These are phyloP conservation scores for Simalia tracyae DNA, from an alignment of 2,797 vertebrate genomes.

Conservation along the genomic window DNA sequence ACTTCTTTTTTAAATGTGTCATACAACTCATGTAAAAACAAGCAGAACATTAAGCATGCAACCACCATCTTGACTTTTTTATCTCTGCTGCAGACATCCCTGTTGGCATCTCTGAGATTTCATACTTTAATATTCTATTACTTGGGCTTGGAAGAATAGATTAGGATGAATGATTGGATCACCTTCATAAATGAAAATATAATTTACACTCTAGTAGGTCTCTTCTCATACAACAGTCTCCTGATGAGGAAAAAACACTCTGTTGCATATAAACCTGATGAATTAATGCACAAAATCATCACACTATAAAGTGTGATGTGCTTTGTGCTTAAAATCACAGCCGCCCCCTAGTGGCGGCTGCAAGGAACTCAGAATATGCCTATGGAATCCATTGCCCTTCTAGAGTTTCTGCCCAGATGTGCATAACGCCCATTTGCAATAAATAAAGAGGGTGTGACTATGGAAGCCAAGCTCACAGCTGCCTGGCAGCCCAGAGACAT, in stretches of 20 bases:
- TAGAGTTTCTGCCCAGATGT: fast-evolving
- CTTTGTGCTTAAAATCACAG: conserved; percentile 62
- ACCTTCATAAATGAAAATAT: background rate
- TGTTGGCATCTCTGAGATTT: background rate
- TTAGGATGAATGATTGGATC: background rate
- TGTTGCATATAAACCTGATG: background rate
- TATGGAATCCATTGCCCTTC: fast-evolving
- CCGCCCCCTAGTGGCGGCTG: conserved; percentile 72
- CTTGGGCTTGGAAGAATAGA: background rate
- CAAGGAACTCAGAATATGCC: conserved; percentile 2
- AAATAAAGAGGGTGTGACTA: background rate
- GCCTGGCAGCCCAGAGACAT: fast-evolving
- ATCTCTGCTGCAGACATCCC: background rate
- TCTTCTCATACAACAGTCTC: background rate
- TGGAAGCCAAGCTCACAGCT: background rate
- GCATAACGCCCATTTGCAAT: background rate
- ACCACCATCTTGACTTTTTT: background rate
- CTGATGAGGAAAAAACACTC: background rate
- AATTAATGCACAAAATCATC: background rate
- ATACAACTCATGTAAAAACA: background rate
- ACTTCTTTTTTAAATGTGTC: background rate
- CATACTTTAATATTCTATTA: background rate
- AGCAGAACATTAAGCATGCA: background rate
- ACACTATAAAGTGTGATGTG: fast-evolving
- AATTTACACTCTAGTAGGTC: background rate